Evolutionary conservation across 2,113 vertebrate species (phyloP), one percentile per base, ranked within the genome.

Genomic region (Brachypteracias leptosomus): DNA sequence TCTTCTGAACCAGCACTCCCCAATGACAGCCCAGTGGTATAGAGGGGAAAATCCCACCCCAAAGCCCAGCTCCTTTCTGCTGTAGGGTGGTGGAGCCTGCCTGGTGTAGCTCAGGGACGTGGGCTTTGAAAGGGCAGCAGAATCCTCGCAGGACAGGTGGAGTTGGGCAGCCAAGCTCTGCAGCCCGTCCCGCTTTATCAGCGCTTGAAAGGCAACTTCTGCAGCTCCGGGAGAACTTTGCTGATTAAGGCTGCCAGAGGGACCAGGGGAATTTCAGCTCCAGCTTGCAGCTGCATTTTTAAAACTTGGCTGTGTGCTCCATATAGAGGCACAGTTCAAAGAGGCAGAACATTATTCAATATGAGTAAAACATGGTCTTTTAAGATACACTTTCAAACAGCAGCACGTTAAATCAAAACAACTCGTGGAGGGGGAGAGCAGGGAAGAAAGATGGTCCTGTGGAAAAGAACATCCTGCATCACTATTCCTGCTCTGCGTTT

Each of bases 281-380:
- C 5, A 81, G 89, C 93, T 85, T 72, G 77, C 82, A 90, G 96
- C 78, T 91, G 94, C 79, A 57, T 96, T 92, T 88, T 90, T 62
- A 85, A 87, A 95, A 93, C 59, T 59, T 73, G 80, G 86, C 81
- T 90, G 81, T 89, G 96, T 90, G 96, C 95, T 95, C 92, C 75
- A 38, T 42, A 88, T 5, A 82, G 95, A 96, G 82, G 83, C 77
- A 82, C 71, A 89, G 96, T 97, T 98, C 96, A 96, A 95, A 97
- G 96, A 96, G 62, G 88, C 91, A 83, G 91, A 96, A 96, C 93
- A 79, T 94, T 82, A 96, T 90, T 97, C 91, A 94, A 91, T 77
- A 93, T 11, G 65, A 95, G 94, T 97, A 97, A 97, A 97, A 96
- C 95, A 97, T 0, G 18, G 96, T 51, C 92, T 96, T 97, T 94